phyloP scores from a whole-genome alignment of 2,113 vertebrate species.

The Syrmaticus mikado region DNA sequence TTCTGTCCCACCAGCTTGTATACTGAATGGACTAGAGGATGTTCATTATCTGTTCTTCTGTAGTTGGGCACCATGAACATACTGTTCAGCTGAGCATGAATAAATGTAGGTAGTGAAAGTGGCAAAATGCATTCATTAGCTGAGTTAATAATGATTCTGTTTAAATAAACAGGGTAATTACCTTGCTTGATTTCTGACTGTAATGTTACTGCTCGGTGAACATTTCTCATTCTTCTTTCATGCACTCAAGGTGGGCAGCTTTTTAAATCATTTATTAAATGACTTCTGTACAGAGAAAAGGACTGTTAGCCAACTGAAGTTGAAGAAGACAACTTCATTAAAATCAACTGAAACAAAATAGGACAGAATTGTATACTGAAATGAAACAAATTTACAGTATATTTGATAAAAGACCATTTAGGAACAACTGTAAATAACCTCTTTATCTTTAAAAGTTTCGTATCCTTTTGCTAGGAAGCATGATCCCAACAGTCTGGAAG shows the following conservation, averaged over 20 bases:
- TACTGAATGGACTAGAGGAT: neutral
- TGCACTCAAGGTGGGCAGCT: neutral
- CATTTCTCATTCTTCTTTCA: neutral
- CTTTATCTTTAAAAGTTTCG: neutral
- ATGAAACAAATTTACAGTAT: neutral
- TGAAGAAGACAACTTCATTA: neutral
- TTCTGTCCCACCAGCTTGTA: neutral
- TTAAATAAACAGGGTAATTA: slow-evolving; percentile 36
- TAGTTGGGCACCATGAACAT: neutral
- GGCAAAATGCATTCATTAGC: slow-evolving; percentile 16
- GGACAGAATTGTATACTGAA: neutral
- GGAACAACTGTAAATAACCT: neutral
- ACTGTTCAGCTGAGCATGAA: neutral
- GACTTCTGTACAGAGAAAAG: neutral
- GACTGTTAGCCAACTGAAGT: slow-evolving; percentile 8
- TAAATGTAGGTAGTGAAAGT: neutral
- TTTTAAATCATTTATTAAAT: neutral
- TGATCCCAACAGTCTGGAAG: neutral
- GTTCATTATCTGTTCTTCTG: neutral
- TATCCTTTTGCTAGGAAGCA: slow-evolving; percentile 6
- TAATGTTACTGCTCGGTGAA: neutral
- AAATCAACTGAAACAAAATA: neutral
- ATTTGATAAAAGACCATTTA: neutral
- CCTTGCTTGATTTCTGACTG: neutral
- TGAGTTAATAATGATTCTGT: slow-evolving; percentile 5